These are phyloP conservation scores for Pedetes capensis DNA, from an alignment of 2,113 vertebrate genomes.

Conservation along the genomic window DNA sequence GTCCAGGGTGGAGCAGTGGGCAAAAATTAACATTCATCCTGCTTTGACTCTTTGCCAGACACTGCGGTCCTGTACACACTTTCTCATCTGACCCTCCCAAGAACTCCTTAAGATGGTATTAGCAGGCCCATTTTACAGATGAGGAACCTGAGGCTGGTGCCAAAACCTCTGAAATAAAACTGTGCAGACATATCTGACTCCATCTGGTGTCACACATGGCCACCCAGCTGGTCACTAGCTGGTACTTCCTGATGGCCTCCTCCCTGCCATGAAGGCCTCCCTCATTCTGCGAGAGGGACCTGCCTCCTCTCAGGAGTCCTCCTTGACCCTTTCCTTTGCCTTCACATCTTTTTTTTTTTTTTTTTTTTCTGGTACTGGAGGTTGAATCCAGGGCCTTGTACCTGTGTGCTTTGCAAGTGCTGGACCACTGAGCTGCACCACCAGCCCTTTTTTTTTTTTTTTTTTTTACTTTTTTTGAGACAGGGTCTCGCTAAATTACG, in stretches of 20 bases:
- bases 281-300: not conserved
- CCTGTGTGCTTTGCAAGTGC: no score
- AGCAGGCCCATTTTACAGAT: not conserved
- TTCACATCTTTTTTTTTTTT: no score
- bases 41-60: not conserved
- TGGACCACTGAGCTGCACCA: no score
- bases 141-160: not conserved
- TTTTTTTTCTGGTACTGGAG: no score
- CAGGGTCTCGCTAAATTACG: no score
- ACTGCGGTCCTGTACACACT: not conserved
- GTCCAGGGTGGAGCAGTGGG: not conserved
- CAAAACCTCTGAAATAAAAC: not conserved
- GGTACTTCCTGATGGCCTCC: not conserved
- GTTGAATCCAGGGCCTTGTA: no score
- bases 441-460: no score
- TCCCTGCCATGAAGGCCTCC: not conserved
- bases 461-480: no score
- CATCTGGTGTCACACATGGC: not conserved
- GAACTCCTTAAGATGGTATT: not conserved
- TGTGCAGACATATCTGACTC: not conserved
- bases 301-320: not conserved
- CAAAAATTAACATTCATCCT: not conserved
- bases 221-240: not conserved
- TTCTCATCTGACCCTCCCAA: not conserved
- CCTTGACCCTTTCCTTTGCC: not conserved